These are phyloP conservation scores for Pocillopora meandrina DNA, from an alignment of 92 coral and sea anemone genomes.

Conservation along the genomic window DNA sequence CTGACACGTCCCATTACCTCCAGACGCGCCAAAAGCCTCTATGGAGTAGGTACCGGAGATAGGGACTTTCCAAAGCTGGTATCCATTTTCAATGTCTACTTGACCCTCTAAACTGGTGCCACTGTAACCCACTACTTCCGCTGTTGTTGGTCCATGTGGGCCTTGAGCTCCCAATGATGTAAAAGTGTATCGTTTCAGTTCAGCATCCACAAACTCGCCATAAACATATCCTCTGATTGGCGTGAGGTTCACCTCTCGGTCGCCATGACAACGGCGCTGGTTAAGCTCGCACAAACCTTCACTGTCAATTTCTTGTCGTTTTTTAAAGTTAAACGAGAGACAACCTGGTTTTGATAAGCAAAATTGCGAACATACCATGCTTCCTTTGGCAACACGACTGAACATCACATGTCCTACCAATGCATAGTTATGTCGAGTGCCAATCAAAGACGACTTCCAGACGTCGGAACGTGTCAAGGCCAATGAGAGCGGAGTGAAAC, in stretches of 20 bases:
- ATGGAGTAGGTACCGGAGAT: constrained; percentile 68
- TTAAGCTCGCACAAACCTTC: constrained; percentile 44
- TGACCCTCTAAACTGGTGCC: constrained; percentile 73
- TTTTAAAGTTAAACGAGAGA: constrained; percentile 39
- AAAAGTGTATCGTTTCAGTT: constrained; percentile 28
- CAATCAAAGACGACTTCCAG: constrained; percentile 43
- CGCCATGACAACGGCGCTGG: background rate
- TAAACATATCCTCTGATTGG: background rate
- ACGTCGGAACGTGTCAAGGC: constrained; percentile 20
- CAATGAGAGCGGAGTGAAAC: background rate
- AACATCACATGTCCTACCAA: constrained; percentile 38
- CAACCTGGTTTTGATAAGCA: constrained; percentile 27
- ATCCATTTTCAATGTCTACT: constrained; percentile 62
- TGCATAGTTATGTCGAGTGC: constrained; percentile 34
- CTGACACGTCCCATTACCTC: constrained; percentile 68
- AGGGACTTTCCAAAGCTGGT: constrained; percentile 73
- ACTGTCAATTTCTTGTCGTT: background rate
- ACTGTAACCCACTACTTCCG: constrained; percentile 46
- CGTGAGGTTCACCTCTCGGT: background rate
- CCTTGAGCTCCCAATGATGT: constrained; percentile 63
- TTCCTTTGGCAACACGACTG: constrained; percentile 41
- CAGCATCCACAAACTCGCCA: constrained; percentile 28
- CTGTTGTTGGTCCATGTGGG: constrained; percentile 56
- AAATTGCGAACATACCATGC: constrained; percentile 38
- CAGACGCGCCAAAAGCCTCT: constrained; percentile 81